Evolutionary conservation across 2,888 invertebrate species (phyloP), one percentile per base, ranked within the genome.

Genomic region (Hypselothyrea guttata): DNA sequence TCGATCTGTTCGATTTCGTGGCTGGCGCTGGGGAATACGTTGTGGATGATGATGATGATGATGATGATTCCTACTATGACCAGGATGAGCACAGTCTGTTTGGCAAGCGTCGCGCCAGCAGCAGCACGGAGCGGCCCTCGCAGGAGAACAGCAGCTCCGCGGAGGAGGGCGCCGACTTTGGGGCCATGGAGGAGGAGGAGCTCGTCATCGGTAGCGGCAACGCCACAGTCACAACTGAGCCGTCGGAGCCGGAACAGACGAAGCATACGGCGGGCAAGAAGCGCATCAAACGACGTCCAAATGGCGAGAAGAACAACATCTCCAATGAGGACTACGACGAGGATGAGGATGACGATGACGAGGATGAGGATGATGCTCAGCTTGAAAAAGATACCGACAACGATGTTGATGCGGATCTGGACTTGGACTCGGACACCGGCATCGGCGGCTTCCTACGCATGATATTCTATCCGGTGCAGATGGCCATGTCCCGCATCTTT

Each of bases 381-480:
- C 72, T 74, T 4, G 78, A 78, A 9, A 75, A 69, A 2, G 75
- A 68, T 12, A 68, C 60, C 47, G 48, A 55, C 1, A 7, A 38
- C 5, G 52, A 62, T 9, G 58, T 22, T 0, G 64, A 71, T 0
- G 72, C 75, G 4, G 78, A 78, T n/a, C 7, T 44, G 4, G 48
- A 57, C 12, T 57, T 71, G 4, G 78, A 78, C 9, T 9, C 47
- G 2, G 48, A 57, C 13, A 57, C 71, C 1, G 74, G 82, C n/a
- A 63, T 89, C 3, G 70, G 84, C 37, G 81, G 84, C 11, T 86
- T 89, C 37, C 79, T 89, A 53, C 87, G 87, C 45, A 87, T 87
- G 78, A 62, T 89, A 7, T 87, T 89, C 57, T 87, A 87, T 65
- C 89, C 89, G 8, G 75, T 89, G 3, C 86, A 89, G 37, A 35